Conservation (phyloP, 2,888 invertebrate species). For the Amorpha juglandis region DNA sequence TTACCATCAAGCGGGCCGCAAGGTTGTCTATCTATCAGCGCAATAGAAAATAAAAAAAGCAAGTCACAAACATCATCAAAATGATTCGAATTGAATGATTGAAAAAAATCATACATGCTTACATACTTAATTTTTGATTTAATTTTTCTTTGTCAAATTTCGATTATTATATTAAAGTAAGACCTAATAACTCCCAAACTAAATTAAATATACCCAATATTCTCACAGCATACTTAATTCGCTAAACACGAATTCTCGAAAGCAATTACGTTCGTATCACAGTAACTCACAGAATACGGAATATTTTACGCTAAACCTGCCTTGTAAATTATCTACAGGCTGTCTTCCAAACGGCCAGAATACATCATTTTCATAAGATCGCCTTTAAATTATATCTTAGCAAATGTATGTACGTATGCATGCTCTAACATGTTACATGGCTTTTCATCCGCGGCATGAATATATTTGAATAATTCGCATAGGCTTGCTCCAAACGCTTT, state of each 20-base stretch:
- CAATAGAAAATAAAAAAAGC: too few relatives aligned
- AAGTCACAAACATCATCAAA: too few relatives aligned
- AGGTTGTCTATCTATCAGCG: too few relatives aligned
- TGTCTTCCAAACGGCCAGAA: not conserved
- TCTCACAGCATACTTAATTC: not conserved
- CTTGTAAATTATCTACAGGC: constrained; percentile 3
- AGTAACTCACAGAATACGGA: not conserved
- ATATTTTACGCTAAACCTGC: constrained; percentile 6
- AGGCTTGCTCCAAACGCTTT: constrained; percentile 55
- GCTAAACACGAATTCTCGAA: not conserved
- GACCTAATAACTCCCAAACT: too few relatives aligned
- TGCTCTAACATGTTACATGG: constrained; percentile 52
- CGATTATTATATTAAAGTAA: too few relatives aligned
- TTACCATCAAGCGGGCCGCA: too few relatives aligned
- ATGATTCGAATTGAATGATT: too few relatives aligned
- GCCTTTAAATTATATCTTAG: constrained; percentile 32
- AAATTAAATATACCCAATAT: too few relatives aligned
- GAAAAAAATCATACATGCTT: too few relatives aligned
- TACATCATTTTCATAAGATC: constrained; percentile 19
- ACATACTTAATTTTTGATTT: too few relatives aligned
- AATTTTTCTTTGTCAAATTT: too few relatives aligned
- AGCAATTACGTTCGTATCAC: not conserved
- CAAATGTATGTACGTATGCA: constrained; percentile 46
- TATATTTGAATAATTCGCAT: constrained; percentile 69
- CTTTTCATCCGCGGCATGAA: constrained; percentile 62